Conservation (phyloP, 2,888 invertebrate genomes). For the Apotomis betuletana region DNA sequence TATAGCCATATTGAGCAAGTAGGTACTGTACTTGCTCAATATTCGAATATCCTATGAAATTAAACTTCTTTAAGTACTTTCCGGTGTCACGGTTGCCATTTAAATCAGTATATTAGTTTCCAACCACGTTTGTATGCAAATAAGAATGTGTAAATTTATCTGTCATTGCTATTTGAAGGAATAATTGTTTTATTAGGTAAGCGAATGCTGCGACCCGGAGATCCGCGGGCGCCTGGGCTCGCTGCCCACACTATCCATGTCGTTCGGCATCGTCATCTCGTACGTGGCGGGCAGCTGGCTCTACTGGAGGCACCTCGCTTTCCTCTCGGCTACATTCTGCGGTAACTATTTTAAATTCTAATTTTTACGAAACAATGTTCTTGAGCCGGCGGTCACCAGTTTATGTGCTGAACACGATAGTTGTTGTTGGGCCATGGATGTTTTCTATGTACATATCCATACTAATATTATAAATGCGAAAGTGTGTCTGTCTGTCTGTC, state of each 20-base stretch:
- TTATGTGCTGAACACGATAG: too few species aligned
- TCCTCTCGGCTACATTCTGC: conserved; percentile 77
- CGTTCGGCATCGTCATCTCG: conserved; percentile 84
- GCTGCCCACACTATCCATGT: conserved; percentile 86
- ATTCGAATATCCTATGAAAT: too few species aligned
- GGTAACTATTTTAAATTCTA: conserved; percentile 57
- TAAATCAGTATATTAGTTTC: conserved; percentile 1
- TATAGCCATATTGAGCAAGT: too few species aligned
- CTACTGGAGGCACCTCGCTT: conserved; percentile 84
- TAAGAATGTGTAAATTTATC: conserved; percentile 16
- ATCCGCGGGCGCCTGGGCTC: conserved; percentile 86
- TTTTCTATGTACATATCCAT: too few species aligned
- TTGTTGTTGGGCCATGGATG: too few species aligned
- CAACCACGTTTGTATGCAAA: conserved; percentile 9
- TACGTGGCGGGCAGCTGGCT: conserved; percentile 84
- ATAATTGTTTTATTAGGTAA: conserved; percentile 63
- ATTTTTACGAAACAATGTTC: too few species aligned
- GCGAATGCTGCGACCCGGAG: conserved; percentile 86
- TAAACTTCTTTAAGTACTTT: too few species aligned
- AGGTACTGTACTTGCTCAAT: too few species aligned
- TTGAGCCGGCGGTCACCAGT: too few species aligned
- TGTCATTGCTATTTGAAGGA: conserved; percentile 8
- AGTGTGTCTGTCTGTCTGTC: too few species aligned
- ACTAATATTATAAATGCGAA: too few species aligned
- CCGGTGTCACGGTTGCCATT: not conserved